Conservation (phyloP, 2,113 vertebrate genomes). For the Hemiprocne comata region DNA sequence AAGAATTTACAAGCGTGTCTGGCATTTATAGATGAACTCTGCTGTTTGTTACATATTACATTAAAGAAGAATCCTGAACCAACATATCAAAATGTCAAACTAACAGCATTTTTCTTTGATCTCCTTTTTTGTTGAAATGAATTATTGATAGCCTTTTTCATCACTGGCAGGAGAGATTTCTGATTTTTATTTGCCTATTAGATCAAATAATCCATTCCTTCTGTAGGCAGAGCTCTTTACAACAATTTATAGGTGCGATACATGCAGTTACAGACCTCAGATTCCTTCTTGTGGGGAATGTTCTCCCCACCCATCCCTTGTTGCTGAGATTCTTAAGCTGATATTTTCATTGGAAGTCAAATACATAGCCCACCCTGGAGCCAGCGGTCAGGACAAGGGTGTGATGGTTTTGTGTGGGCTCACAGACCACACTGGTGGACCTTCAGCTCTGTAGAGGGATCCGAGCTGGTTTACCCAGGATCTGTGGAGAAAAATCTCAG, state of each 20-base stretch:
- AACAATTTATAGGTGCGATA: background rate
- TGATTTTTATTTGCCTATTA: constrained; percentile 31
- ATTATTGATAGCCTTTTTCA: constrained; percentile 53
- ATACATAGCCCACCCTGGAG: constrained; percentile 28
- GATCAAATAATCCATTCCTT: constrained; percentile 35
- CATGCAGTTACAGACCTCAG: background rate
- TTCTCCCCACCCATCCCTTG: constrained; percentile 22
- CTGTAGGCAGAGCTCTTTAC: background rate
- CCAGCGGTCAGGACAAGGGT: background rate
- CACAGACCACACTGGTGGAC: constrained; percentile 16
- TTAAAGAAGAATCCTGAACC: constrained; percentile 40
- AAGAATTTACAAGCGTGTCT: constrained; percentile 10
- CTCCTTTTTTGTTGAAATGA: constrained; percentile 54
- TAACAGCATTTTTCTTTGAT: constrained; percentile 44
- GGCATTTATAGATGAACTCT: constrained; percentile 52
- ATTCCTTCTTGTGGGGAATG: background rate
- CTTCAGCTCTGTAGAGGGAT: background rate
- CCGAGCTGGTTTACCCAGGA: background rate
- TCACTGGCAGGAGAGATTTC: constrained; percentile 35
- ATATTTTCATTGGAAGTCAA: constrained; percentile 44
- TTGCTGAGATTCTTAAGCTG: constrained; percentile 3
- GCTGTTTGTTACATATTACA: constrained; percentile 56
- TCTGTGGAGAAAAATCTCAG: background rate
- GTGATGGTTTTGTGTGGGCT: constrained; percentile 9
- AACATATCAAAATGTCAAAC: constrained; percentile 56